Evolutionary conservation across 2,113 vertebrate species (phyloP).

Genomic region (Amphiprion ocellaris): DNA sequence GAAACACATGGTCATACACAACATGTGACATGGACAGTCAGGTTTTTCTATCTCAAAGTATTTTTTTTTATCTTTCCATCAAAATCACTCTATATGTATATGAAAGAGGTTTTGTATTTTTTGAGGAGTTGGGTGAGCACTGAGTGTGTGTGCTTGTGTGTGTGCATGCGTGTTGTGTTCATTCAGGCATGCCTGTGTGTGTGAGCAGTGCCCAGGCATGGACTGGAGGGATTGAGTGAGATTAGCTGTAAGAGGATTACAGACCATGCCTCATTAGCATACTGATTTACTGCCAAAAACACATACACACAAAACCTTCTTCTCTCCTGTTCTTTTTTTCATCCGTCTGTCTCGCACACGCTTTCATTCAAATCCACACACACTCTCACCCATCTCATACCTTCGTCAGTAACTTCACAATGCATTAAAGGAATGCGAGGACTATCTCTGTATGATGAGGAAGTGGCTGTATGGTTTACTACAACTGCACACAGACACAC

Average conservation of each 20-base stretch:
- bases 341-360: conserved; percentile 24
- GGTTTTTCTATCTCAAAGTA: conserved; percentile 4
- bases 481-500: not conserved
- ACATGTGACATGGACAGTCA: conserved; percentile 1
- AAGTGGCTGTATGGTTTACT: not conserved
- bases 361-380: conserved; percentile 37
- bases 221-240: conserved; percentile 77
- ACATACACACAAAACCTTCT: conserved; percentile 69
- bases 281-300: conserved; percentile 81
- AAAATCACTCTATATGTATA: conserved; percentile 9
- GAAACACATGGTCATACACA: not conserved
- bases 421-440: conserved; percentile 21
- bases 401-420: conserved; percentile 38
- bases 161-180: conserved; percentile 44
- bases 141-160: conserved; percentile 2
- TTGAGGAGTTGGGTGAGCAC: conserved; percentile 25
- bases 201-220: conserved; percentile 71
- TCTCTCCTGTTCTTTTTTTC: conserved; percentile 38
- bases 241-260: conserved; percentile 83
- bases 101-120: conserved; percentile 35
- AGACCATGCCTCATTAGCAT: conserved; percentile 84
- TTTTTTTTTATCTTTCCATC: conserved; percentile 12
- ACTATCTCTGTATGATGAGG: not conserved
- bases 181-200: conserved; percentile 65
- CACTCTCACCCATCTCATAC: conserved; percentile 31